Evolutionary conservation across 1,140 invertebrate species (phyloP).

Genomic region (Lucilia cuprina): DNA sequence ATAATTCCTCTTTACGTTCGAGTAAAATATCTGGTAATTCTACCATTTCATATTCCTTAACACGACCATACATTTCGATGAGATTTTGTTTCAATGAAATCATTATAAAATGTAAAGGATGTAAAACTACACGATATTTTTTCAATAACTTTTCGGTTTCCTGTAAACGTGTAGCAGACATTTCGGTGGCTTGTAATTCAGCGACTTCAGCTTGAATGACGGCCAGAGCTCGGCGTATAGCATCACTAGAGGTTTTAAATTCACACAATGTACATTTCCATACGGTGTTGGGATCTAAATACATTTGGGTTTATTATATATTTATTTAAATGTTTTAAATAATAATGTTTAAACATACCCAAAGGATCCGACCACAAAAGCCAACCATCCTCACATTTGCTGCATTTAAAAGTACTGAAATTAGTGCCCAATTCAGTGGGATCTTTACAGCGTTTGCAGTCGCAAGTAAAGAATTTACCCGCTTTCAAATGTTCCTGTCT

Average conservation of each 20-base stretch:
- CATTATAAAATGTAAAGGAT: constrained; percentile 75
- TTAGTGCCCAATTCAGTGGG: constrained; percentile 79
- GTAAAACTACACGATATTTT: constrained; percentile 71
- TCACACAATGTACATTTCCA: constrained; percentile 80
- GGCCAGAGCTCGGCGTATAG: constrained; percentile 67
- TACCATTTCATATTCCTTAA: constrained; percentile 71
- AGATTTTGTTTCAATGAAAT: constrained; percentile 71
- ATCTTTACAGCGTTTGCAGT: constrained; percentile 75
- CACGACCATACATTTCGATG: constrained; percentile 78
- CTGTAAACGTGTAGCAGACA: constrained; percentile 56
- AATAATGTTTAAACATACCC: constrained; percentile 62
- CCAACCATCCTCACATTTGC: constrained; percentile 75
- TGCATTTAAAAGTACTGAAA: constrained; percentile 78
- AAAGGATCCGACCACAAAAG: constrained; percentile 73
- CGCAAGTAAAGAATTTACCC: constrained; percentile 80
- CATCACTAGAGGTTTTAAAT: constrained; percentile 67
- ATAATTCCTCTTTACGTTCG: constrained; percentile 78
- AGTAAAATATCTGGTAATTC: constrained; percentile 75
- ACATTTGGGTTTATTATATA: no score
- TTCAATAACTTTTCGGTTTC: constrained; percentile 66
- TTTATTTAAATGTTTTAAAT: no score
- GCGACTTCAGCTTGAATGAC: constrained; percentile 72
- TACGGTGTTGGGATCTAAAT: constrained; percentile 53
- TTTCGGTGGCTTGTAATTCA: constrained; percentile 55
- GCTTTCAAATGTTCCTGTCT: constrained; percentile 74